These are phyloP conservation scores for Coenonympha arcania DNA, from an alignment of 2,888 invertebrate species.

Conservation along the genomic window DNA sequence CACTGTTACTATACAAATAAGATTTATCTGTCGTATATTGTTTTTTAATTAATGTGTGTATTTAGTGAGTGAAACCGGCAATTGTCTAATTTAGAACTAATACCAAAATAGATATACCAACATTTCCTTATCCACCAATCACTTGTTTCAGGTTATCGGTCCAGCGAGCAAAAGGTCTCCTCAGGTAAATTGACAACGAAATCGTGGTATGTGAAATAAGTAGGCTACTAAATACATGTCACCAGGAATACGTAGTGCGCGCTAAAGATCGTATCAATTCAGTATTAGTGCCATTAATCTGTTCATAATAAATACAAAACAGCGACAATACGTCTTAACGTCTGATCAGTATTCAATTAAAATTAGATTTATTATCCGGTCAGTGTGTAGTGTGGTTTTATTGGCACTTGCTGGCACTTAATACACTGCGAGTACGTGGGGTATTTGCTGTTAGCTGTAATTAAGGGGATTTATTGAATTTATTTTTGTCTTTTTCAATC, in stretches of 20 bases:
- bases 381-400: neutral
- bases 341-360: conserved; percentile 28
- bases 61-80: too few species aligned
- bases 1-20: too few species aligned
- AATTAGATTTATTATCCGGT: conserved; percentile 33
- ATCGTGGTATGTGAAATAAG: too few species aligned
- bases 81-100: too few species aligned
- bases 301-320: conserved; percentile 2
- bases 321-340: conserved; percentile 1
- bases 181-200: too few species aligned
- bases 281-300: conserved; percentile 2
- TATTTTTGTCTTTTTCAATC: too few species aligned
- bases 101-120: too few species aligned
- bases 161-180: too few species aligned
- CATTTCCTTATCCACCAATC: too few species aligned
- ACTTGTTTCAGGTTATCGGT: too few species aligned
- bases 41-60: too few species aligned
- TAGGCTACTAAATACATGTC: neutral
- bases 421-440: neutral
- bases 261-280: conserved; percentile 1
- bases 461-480: neutral
- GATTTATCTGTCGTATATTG: too few species aligned
- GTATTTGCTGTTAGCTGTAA: neutral
- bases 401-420: neutral
- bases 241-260: neutral